Conservation (phyloP, 1,140 invertebrate species). For the Brachionus plicatilis region DNA sequence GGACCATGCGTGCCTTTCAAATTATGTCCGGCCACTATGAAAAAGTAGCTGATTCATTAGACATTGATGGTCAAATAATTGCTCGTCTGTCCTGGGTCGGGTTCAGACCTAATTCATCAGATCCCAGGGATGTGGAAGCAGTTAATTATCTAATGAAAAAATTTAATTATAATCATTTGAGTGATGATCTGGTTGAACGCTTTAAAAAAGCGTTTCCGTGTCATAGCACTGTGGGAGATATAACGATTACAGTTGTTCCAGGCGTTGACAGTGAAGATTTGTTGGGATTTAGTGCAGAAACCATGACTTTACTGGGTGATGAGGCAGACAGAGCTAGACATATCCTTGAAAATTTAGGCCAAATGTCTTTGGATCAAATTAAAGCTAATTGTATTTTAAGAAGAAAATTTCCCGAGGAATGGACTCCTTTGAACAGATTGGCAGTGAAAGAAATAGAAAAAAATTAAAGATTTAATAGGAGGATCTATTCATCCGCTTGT, state of each 20-base stretch:
- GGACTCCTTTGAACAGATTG: neutral
- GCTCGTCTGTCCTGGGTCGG: neutral
- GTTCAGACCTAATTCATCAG: neutral
- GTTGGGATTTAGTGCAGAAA: constrained; percentile 1
- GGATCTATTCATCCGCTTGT: neutral
- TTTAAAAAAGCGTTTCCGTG: neutral
- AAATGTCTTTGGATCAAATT: neutral
- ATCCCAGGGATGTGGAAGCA: neutral
- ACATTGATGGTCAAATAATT: neutral
- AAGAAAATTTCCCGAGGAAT: constrained; percentile 3
- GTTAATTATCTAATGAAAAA: neutral
- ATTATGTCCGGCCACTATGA: neutral
- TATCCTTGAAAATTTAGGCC: neutral
- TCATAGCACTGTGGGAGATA: neutral
- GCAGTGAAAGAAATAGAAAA: neutral
- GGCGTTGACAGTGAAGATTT: constrained; percentile 11
- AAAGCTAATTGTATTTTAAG: neutral
- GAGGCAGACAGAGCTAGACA: neutral
- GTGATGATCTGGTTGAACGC: neutral
- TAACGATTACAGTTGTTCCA: neutral
- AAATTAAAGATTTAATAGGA: neutral
- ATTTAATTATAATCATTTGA: neutral
- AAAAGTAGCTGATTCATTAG: neutral
- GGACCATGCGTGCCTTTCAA: neutral
- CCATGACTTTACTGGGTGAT: neutral